Conservation (phyloP, 1,140 invertebrate genomes). For the Neodiprion pinetum region DNA sequence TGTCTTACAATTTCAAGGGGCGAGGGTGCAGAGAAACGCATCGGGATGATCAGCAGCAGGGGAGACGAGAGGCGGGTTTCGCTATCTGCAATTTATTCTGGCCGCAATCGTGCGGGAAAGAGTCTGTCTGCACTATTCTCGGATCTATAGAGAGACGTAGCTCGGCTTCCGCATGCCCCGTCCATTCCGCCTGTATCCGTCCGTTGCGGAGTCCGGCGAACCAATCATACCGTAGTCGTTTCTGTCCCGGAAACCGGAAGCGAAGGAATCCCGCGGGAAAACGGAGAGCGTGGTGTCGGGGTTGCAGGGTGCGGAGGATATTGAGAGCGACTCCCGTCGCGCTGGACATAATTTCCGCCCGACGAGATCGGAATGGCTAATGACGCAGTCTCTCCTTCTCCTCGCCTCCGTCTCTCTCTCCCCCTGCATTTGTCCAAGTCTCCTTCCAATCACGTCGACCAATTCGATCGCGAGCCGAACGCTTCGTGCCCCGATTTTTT, state of each 20-base stretch:
- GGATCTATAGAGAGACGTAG: not conserved
- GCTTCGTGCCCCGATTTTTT: no score
- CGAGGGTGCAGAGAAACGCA: no score
- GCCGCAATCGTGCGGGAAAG: not conserved
- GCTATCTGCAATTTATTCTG: not conserved
- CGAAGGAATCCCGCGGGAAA: constrained; percentile 54
- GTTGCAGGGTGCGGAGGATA: constrained; percentile 49
- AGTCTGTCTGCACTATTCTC: not conserved
- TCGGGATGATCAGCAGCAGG: no score
- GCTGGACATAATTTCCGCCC: constrained; percentile 65
- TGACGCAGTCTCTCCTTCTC: constrained; percentile 60
- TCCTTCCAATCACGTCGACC: no score
- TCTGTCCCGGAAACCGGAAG: constrained; percentile 58
- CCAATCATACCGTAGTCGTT: constrained; percentile 53
- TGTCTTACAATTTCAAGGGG: no score
- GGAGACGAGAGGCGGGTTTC: no score
- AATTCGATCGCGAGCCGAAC: no score
- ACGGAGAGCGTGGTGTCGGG: constrained; percentile 16
- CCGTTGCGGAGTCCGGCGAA: constrained; percentile 23
- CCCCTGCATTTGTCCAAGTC: no score
- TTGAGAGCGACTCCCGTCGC: constrained; percentile 61
- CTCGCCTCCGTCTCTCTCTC: constrained; percentile 22
- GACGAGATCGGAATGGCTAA: constrained; percentile 65
- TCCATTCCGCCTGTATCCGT: not conserved
- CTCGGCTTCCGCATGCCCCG: not conserved